A percentile compares a stretch with the other conserved stretches of the same genome.
Evolutionary conservation across 2,888 invertebrate species (phyloP).

Genomic region (Steinernema carpocapsae): DNA sequence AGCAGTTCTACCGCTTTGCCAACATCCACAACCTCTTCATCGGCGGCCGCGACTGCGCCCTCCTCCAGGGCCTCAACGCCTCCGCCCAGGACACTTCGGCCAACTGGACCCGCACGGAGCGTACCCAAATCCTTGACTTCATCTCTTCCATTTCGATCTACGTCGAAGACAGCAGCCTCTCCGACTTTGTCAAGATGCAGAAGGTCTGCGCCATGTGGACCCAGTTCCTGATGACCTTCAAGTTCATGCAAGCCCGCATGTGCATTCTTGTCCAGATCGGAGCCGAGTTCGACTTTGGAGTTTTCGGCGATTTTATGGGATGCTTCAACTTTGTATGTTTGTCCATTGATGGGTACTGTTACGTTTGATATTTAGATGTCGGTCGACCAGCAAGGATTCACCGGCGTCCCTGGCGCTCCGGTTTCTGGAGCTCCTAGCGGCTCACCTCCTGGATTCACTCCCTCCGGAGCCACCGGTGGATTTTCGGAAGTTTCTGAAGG

Average conservation of each 20-base stretch:
- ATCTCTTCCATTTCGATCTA: neutral
- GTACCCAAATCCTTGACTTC: neutral
- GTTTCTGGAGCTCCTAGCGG: too few relatives aligned
- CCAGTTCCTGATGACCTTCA: neutral
- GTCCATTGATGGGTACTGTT: neutral
- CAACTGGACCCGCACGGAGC: neutral
- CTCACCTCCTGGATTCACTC: too few relatives aligned
- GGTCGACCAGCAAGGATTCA: neutral
- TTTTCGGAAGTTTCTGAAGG: too few relatives aligned
- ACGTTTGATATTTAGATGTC: neutral
- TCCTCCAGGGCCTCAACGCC: neutral
- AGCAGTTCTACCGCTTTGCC: constrained; percentile 7
- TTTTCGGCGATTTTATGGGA: neutral
- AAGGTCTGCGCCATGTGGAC: neutral
- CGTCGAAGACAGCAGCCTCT: neutral
- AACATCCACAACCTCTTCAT: constrained; percentile 9
- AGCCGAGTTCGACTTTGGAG: neutral
- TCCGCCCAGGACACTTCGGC: neutral
- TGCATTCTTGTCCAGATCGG: neutral
- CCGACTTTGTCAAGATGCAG: neutral
- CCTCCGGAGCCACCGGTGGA: too few relatives aligned
- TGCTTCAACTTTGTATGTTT: neutral
- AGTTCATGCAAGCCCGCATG: neutral
- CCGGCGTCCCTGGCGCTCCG: neutral
- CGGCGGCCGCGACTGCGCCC: neutral